These are phyloP conservation scores for Ganaspis sp. DNA, from an alignment of 1,140 invertebrate genomes.

Conservation along the genomic window DNA sequence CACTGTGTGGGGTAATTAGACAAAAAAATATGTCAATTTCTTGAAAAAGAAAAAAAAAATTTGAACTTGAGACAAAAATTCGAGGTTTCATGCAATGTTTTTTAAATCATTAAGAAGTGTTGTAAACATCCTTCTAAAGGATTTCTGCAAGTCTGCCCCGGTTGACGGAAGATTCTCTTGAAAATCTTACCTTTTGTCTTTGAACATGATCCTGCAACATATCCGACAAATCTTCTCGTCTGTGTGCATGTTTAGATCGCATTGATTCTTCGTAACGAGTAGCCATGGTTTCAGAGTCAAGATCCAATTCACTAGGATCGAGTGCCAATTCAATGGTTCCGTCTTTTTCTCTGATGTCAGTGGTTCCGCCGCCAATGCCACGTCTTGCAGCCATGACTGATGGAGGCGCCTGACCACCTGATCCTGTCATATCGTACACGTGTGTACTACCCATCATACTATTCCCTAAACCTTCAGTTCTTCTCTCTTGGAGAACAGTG, in stretches of 20 bases:
- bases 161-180: slow-evolving; percentile 13
- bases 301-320: slow-evolving; percentile 97
- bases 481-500: slow-evolving; percentile 96
- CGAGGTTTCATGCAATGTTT: too few relatives aligned
- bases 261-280: slow-evolving; percentile 97
- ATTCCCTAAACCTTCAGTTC: slow-evolving; percentile 90
- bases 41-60: too few relatives aligned
- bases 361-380: slow-evolving; percentile 66
- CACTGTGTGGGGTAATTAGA: too few relatives aligned
- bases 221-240: slow-evolving; percentile 97
- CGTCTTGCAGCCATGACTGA: slow-evolving; percentile 75
- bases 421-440: slow-evolving; percentile 92
- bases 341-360: slow-evolving; percentile 75
- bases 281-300: slow-evolving; percentile 97
- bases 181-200: slow-evolving; percentile 86
- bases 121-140: too few relatives aligned
- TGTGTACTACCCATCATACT: slow-evolving; percentile 99
- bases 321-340: slow-evolving; percentile 94
- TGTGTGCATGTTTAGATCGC: slow-evolving; percentile 91
- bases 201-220: slow-evolving; percentile 99
- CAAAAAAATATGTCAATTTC: too few relatives aligned
- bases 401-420: slow-evolving; percentile 77
- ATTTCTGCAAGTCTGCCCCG: too few relatives aligned
- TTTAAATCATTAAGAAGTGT: too few relatives aligned
- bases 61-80: too few relatives aligned